Percentiles rank a stretch among this genome's conserved stretches.
phyloP scores from a whole-genome alignment of 2,888 invertebrate genomes.

The Nineta flava region DNA sequence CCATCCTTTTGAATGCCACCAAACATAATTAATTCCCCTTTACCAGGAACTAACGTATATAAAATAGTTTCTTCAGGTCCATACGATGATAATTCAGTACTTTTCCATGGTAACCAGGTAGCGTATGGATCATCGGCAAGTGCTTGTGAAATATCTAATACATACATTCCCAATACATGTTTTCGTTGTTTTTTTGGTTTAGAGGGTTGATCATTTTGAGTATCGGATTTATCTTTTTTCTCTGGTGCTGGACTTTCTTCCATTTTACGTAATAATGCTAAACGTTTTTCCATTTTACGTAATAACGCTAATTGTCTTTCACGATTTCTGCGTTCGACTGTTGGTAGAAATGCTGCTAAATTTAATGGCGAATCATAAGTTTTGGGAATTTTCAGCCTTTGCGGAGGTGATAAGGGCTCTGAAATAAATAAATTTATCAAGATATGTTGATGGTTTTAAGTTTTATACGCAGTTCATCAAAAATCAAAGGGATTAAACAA shows the following conservation, averaged over 20 bases:
- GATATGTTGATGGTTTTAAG: too few species aligned
- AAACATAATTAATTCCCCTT: constrained; percentile 87
- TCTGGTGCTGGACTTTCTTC: constrained; percentile 26
- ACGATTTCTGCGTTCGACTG: constrained; percentile 24
- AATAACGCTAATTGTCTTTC: constrained; percentile 46
- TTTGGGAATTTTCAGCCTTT: constrained; percentile 11
- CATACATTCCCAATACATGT: constrained; percentile 67
- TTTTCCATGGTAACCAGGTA: constrained; percentile 53
- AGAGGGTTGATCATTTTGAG: constrained; percentile 11
- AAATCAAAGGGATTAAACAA: too few species aligned
- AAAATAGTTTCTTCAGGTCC: constrained; percentile 81
- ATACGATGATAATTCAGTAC: constrained; percentile 37
- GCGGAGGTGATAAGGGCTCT: constrained; percentile 18
- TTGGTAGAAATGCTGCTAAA: constrained; percentile 15
- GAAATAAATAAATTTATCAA: too few species aligned
- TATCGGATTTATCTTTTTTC: constrained; percentile 24
- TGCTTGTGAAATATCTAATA: constrained; percentile 65
- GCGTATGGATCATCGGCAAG: constrained; percentile 47
- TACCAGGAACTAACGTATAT: constrained; percentile 76
- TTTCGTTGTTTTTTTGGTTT: constrained; percentile 42
- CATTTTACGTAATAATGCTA: constrained; percentile 26
- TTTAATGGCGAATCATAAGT: constrained; percentile 13
- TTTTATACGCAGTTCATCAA: too few species aligned
- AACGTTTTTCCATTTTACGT: constrained; percentile 45
- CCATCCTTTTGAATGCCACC: constrained; percentile 84